Evolutionary conservation across 2,888 invertebrate species (phyloP), one percentile per base, ranked within the genome.

Genomic region (Sarcophaga carnaria): DNA sequence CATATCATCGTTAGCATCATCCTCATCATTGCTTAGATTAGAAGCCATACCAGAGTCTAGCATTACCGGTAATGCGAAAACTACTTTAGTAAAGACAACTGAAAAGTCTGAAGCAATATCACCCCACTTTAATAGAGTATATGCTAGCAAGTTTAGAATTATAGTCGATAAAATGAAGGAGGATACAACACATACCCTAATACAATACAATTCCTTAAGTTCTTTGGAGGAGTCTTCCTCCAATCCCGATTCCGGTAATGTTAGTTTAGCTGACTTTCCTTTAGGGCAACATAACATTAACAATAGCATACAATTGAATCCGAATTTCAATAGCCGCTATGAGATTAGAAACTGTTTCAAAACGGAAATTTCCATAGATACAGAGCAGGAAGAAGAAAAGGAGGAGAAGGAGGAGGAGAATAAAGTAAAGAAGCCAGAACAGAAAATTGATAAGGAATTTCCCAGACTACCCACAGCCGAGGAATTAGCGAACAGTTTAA

Each of bases 221-320:
- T 92, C 92, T 12, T 88, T 91, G 47, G 93, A 92, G 72, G 89
- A 89, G 11, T 91, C 89, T 5, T 93, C 92, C 3, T 93, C 93
- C 3, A 93, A 93, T 90, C 93, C 93, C 2, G 93, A 93, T 85
- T 93, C 93, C 85, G 93, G 93, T 8, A 93, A 92, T 90, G 93
- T 92, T 20, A 93, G 93, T 76, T 89, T 93, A 60, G 90, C 92
- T 0, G 93, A 93, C 75, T 93, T 90, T 85, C 92, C 93, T 0
- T 88, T 93, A 22, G 89, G 87, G 5, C 60, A 75, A n/a, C 82
- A 83, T 20, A 88, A 88, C 75, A 64, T 83, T 10, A 91, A 92
- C 88, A 90, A 90, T 45, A 91, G 90, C 17, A 85, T 93, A 69
- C 91, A 92, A 72, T 80, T 93, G 60, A 92, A 91, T 75, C 89